Percentiles rank a stretch among this genome's conserved stretches.
These are phyloP conservation scores for Acrocephalus arundinaceus DNA, from an alignment of 2,113 vertebrate species.

Conservation along the genomic window DNA sequence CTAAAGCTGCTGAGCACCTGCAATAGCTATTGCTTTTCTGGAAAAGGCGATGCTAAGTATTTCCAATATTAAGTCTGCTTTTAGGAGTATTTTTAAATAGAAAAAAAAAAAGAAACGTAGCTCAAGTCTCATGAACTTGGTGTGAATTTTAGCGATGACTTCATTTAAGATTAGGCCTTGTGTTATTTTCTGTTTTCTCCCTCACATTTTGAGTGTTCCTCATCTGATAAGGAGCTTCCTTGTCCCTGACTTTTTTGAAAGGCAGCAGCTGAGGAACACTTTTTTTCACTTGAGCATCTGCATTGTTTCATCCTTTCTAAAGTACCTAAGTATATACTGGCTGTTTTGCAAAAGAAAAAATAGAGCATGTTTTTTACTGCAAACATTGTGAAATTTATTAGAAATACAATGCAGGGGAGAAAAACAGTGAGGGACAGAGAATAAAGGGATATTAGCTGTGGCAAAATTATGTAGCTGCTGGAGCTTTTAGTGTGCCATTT, in stretches of 20 bases:
- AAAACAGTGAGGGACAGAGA: neutral
- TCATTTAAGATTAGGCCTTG: neutral
- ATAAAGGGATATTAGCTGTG: neutral
- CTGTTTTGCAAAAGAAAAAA: neutral
- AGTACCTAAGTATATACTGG: neutral
- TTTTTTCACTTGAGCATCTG: neutral
- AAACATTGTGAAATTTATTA: neutral
- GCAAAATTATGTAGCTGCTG: neutral
- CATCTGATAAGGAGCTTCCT: neutral
- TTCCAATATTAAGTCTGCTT: neutral
- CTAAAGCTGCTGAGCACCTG: neutral
- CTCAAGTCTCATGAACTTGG: neutral
- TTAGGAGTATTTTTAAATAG: neutral
- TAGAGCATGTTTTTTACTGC: neutral
- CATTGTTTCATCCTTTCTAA: neutral
- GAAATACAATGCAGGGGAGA: neutral
- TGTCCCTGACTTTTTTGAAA: neutral
- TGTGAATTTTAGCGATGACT: neutral
- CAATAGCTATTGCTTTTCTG: neutral
- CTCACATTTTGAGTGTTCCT: neutral
- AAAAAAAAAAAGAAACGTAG: neutral
- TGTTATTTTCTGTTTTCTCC: neutral
- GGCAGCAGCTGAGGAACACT: neutral
- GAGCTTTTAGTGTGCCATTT: neutral
- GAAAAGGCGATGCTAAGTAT: neutral